Base-by-base conservation (phyloP, 2,113 vertebrate species). In the Melanerpes formicivorus region DNA sequence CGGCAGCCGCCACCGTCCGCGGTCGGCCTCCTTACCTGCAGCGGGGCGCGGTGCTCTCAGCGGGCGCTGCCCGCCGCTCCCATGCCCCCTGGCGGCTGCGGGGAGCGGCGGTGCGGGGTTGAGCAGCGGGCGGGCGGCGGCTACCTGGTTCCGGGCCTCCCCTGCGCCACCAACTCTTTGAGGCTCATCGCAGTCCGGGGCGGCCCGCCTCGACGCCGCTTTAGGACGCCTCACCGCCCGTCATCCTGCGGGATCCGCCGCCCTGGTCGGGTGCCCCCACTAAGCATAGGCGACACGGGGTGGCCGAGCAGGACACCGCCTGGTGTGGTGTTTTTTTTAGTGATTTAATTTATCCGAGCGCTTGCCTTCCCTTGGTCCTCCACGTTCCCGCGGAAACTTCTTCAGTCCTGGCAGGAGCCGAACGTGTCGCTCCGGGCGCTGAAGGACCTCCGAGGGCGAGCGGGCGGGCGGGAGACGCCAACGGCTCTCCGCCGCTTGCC, bases 21-120 rank as follows among this genome's bases (percentile, higher is more conserved):
- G 52, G 8, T 46, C 22, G 14, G 18, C 29, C 29, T 69, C 60
- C 65, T 78, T 93, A 96, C 96, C 96, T 96, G 92, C 40, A 19
- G 55, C 55, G 40, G 55, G 85, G 88, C 62, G 55, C 37, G 69
- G 54, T 10, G 58, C 29, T 15, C 34, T 55, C 75, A n/a, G 78
- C 55, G 5, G 42, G 50, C 74, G 46, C 44, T 54, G 69, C 65
- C 69, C 54, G 60, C 84, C 25, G 56, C 71, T 75, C 54, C 81
- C 90, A 69, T 80, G 60, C 32, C 80, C 59, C 29, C 58, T 26
- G 15, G 18, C 26, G 10, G 18, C 42, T 80, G 64, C 67, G 64
- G 42, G 22, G 26, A 54, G 10, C 84, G 77, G 77, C 59, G 66
- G 30, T 15, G 67, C 56, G 74, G 67, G 21, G 21, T n/a, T 14